Base-by-base conservation (phyloP, 1,140 invertebrate genomes). In the Leptopilina boulardi region DNA sequence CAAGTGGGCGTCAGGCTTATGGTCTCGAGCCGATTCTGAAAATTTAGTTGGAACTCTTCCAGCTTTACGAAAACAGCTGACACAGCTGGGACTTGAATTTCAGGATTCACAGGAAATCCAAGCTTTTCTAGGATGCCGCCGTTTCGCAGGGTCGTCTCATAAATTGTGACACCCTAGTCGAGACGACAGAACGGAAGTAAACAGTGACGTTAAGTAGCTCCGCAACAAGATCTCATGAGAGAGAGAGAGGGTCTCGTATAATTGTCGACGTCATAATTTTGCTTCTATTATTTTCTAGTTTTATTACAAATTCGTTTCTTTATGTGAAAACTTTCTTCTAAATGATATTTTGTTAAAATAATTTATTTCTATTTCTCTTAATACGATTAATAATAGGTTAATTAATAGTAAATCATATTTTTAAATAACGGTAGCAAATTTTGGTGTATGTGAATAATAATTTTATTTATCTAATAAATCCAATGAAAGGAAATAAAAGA, bases 181-280 rank as follows among this genome's bases (percentile, higher is more conserved):
- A 77, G 71, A 73, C 76, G 74, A 78, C 70, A 21, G 19, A 73
- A 71, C 75, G 77, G 81, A 78, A 80, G 78, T 80, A 80, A 85
- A 84, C 78, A 84, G 75, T 84, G 82, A 84, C 80, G 77, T 80
- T 84, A 81, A 85, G 81, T 83, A 85, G 82, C 76, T 84, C 42
- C 75, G 73, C 79, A 77, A 81, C 73, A 73, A 78, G 81, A 78
- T 84, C 81, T 80, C 83, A n/a, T n/a, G n/a, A n/a, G n/a, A n/a
- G n/a, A n/a, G n/a, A n/a, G 4, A 66, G 81, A 78, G 79, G 75
- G 74, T 80, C 38, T 56, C 30, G 18, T 77, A 74, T 85, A 83
- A 83, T 83, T 85, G 80, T 80, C 76, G 66, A 73, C 77, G 41
- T 79, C 77, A 80, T 79, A 80, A 78, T 76, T 79, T 77, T 51